A percentile compares a stretch with the other conserved stretches of the same genome.
phyloP scores from a whole-genome alignment of 1,140 invertebrate species.

The Eueides isabella region DNA sequence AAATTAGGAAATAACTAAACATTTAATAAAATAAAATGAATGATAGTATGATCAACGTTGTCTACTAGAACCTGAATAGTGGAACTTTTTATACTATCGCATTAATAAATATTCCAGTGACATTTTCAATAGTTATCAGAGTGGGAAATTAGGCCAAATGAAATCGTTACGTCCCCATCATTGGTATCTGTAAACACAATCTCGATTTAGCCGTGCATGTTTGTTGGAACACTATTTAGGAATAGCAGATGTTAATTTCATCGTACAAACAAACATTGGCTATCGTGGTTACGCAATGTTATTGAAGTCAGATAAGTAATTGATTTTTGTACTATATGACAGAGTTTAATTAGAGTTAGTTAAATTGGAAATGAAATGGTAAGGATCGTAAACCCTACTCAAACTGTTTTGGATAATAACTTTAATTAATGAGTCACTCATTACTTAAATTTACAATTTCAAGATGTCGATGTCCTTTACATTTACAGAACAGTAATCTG shows the following conservation, averaged over 20 bases:
- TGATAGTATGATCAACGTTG: too few relatives aligned
- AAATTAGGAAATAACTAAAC: too few relatives aligned
- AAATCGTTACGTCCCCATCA: constrained; percentile 12
- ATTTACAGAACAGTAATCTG: background rate
- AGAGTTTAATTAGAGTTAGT: too few relatives aligned
- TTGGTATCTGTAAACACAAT: constrained; percentile 32
- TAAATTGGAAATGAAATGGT: too few relatives aligned
- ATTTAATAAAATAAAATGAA: too few relatives aligned
- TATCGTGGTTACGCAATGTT: background rate
- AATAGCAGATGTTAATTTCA: constrained; percentile 21
- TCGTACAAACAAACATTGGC: constrained; percentile 4
- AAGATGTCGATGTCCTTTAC: background rate
- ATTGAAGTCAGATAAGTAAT: background rate
- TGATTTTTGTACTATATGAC: too few relatives aligned
- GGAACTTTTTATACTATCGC: too few relatives aligned
- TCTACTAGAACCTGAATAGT: too few relatives aligned
- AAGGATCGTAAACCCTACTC: too few relatives aligned
- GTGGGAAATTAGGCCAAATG: constrained; percentile 24
- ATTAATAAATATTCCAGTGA: too few relatives aligned
- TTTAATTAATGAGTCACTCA: too few relatives aligned
- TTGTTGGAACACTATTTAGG: background rate
- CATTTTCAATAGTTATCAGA: background rate
- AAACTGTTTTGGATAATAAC: too few relatives aligned
- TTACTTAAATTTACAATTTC: background rate
- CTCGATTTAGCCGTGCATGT: constrained; percentile 4